phyloP scores from a whole-genome alignment of 1,140 invertebrate genomes.

The Drosophila nigrodunni region DNA sequence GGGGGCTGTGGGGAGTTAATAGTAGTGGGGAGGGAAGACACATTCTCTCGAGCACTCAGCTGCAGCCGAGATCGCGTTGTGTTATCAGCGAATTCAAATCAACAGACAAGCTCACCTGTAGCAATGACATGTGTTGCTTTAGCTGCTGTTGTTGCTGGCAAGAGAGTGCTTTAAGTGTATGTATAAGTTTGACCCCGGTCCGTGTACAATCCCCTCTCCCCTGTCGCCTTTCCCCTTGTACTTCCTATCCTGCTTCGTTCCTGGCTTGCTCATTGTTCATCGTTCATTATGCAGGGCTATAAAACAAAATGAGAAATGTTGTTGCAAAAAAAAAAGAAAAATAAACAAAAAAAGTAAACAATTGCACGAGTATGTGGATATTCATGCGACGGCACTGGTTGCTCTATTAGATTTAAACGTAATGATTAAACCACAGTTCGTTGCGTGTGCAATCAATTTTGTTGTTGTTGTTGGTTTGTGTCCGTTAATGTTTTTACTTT shows the following conservation, averaged over 20 bases:
- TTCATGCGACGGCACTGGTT: constrained; percentile 31
- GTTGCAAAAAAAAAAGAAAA: constrained; percentile 56
- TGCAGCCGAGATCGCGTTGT: constrained; percentile 37
- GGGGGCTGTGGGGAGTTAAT: background rate
- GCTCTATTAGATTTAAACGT: constrained; percentile 77
- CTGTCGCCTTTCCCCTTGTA: too few relatives aligned
- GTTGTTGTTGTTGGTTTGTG: background rate
- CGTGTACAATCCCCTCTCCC: constrained; percentile 5
- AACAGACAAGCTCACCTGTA: constrained; percentile 71
- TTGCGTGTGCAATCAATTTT: constrained; percentile 61
- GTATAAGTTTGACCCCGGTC: constrained; percentile 57
- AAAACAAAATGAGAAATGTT: constrained; percentile 81
- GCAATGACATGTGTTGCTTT: constrained; percentile 73
- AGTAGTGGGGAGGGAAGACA: background rate
- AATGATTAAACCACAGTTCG: constrained; percentile 68
- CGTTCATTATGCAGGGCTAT: constrained; percentile 54
- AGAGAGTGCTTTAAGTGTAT: constrained; percentile 40
- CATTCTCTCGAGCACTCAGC: constrained; percentile 34
- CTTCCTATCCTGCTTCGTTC: background rate
- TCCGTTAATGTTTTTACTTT: constrained; percentile 62
- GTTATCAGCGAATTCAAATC: constrained; percentile 74
- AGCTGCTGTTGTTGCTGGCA: constrained; percentile 29
- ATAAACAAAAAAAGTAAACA: constrained; percentile 29
- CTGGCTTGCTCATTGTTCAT: constrained; percentile 1
- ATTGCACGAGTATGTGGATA: constrained; percentile 33